phyloP scores from a whole-genome alignment of 2,888 invertebrate genomes.

The Parnassius smintheus region DNA sequence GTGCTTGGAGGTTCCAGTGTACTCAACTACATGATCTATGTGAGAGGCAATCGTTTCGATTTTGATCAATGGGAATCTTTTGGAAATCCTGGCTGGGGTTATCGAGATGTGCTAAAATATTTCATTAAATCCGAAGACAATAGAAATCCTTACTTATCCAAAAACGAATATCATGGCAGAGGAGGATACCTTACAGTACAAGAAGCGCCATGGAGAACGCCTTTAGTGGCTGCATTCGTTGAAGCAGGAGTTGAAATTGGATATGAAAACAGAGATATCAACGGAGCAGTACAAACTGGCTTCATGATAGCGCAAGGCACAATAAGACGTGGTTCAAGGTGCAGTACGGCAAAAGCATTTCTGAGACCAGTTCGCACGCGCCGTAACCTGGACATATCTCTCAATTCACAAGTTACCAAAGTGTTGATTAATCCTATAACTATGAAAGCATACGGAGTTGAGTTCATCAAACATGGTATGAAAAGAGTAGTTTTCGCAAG shows the following conservation, averaged over 20 bases:
- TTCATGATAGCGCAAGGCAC: constrained; percentile 93
- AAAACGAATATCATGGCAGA: constrained; percentile 84
- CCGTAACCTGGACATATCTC: constrained; percentile 89
- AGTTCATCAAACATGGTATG: constrained; percentile 87
- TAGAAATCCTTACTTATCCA: constrained; percentile 89
- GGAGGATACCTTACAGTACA: constrained; percentile 90
- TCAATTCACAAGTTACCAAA: constrained; percentile 89
- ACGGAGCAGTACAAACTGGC: constrained; percentile 89
- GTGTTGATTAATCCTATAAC: constrained; percentile 87
- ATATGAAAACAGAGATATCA: constrained; percentile 91
- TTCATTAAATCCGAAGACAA: constrained; percentile 95
- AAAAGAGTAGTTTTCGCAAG: constrained; percentile 86
- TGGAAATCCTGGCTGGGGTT: constrained; percentile 95
- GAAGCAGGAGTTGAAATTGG: constrained; percentile 91
- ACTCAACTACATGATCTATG: constrained; percentile 95
- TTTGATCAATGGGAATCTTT: constrained; percentile 93
- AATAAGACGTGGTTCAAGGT: constrained; percentile 88
- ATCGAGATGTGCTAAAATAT: constrained; percentile 90
- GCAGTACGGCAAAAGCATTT: constrained; percentile 94
- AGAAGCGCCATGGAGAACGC: constrained; percentile 92
- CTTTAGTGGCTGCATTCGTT: constrained; percentile 90
- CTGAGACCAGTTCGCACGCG: constrained; percentile 88
- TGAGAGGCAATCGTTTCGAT: constrained; percentile 90
- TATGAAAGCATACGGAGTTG: constrained; percentile 89
- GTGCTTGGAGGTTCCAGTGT: constrained; percentile 94